Percentiles rank a stretch among this genome's conserved stretches.
Conservation (phyloP, 2,113 vertebrate species). For the Cettia cetti region DNA sequence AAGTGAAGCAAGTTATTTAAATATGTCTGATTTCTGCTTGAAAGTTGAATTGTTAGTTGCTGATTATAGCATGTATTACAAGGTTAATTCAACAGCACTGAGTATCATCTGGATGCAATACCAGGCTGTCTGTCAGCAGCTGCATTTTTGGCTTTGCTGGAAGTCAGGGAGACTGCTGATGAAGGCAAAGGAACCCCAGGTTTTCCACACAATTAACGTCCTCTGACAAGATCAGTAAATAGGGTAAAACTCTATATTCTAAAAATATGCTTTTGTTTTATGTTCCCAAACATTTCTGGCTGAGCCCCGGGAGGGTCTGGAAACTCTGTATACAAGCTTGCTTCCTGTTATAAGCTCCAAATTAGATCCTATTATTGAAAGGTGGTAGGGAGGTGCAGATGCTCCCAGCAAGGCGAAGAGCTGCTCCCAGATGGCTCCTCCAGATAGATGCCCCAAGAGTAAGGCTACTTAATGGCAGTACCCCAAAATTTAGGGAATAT, state of each 20-base stretch:
- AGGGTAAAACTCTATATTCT: slow-evolving; percentile 18
- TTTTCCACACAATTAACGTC: slow-evolving; percentile 37
- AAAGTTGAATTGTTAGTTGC: background rate
- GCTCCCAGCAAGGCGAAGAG: background rate
- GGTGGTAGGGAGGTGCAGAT: background rate
- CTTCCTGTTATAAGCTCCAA: slow-evolving; percentile 39
- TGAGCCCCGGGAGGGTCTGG: background rate
- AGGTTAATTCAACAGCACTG: slow-evolving; percentile 9
- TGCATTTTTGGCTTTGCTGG: background rate
- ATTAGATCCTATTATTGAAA: slow-evolving; percentile 3
- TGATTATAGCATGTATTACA: background rate
- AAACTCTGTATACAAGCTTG: slow-evolving; percentile 15
- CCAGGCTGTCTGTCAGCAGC: background rate
- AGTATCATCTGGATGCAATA: background rate
- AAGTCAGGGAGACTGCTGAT: background rate
- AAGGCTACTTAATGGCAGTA: background rate
- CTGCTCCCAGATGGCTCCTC: background rate
- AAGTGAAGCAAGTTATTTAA: background rate
- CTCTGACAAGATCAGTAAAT: slow-evolving; percentile 47
- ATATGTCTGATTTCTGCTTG: background rate
- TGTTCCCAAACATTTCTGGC: slow-evolving; percentile 34
- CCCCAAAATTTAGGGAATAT: background rate
- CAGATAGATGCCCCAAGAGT: background rate
- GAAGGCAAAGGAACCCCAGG: background rate
- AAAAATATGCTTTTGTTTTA: slow-evolving; percentile 54